These are phyloP conservation scores for Rousettus madagascariensis DNA, from an alignment of 2,797 vertebrate genomes.

Conservation along the genomic window DNA sequence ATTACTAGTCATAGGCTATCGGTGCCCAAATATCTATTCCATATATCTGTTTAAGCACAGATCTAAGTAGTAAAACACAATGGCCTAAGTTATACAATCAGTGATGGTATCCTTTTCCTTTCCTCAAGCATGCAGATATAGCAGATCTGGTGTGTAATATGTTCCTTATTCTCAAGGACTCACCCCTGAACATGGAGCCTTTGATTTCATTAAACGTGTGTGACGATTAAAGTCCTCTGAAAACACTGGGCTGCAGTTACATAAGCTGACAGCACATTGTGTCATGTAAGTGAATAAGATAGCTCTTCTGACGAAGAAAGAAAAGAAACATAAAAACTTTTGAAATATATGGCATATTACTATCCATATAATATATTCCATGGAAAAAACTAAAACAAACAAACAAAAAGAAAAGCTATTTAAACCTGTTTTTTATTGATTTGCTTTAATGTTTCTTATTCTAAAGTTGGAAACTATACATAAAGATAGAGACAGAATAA, in stretches of 20 bases:
- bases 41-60: neutral
- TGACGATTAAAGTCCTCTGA: constrained; percentile 2
- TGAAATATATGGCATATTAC: neutral
- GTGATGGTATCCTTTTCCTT: too few species aligned
- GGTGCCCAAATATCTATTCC: neutral
- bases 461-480: neutral
- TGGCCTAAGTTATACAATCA: neutral
- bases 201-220: constrained; percentile 4
- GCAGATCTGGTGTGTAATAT: neutral
- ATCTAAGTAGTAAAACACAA: neutral
- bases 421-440: neutral
- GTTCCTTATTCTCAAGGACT: neutral
- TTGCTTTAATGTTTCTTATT: neutral
- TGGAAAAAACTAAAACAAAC: neutral
- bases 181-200: neutral
- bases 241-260: neutral
- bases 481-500: neutral
- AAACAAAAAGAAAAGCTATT: neutral
- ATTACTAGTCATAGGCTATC: neutral
- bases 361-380: neutral
- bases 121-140: neutral
- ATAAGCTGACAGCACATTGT: neutral
- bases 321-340: neutral
- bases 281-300: neutral
- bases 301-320: neutral